Evolutionary conservation across 2,888 invertebrate genomes (phyloP).

Genomic region (Rhorus exstirpatorius): DNA sequence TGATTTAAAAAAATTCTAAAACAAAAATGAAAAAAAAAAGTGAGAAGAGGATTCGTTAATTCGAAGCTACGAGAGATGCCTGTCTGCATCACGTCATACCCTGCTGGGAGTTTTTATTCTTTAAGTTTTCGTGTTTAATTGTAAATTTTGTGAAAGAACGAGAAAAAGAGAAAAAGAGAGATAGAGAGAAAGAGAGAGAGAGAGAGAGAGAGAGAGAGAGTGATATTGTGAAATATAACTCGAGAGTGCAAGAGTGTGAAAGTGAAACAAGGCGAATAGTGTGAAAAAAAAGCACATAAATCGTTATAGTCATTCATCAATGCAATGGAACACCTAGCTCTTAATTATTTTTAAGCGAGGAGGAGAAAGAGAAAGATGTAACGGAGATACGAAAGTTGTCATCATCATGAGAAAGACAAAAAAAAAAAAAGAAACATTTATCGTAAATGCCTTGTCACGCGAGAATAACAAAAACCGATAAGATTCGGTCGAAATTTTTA

Average conservation of each 20-base stretch:
- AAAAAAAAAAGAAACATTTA: too few relatives aligned
- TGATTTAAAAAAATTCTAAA: too few relatives aligned
- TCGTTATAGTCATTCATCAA: constrained; percentile 85
- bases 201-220: constrained; percentile 50
- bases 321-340: constrained; percentile 83
- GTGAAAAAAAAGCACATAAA: constrained; percentile 77
- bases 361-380: constrained; percentile 51
- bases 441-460: constrained; percentile 28
- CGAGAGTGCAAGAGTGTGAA: constrained; percentile 30
- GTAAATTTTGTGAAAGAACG: not conserved
- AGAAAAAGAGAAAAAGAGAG: not conserved
- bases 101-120: constrained; percentile 18
- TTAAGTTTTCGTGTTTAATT: not conserved
- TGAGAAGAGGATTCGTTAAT: too few relatives aligned
- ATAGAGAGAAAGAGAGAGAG: constrained; percentile 11
- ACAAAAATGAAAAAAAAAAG: too few relatives aligned
- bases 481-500: not conserved
- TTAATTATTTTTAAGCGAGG: constrained; percentile 79
- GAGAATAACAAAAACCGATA: not conserved
- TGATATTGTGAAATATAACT: constrained; percentile 72
- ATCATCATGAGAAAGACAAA: constrained; percentile 28
- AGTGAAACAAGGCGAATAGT: constrained; percentile 66
- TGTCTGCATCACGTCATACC: not conserved
- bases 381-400: constrained; percentile 62
- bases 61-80: too few relatives aligned